Conservation (phyloP, 2,888 invertebrate genomes). For the Chaetoderma sp. region DNA sequence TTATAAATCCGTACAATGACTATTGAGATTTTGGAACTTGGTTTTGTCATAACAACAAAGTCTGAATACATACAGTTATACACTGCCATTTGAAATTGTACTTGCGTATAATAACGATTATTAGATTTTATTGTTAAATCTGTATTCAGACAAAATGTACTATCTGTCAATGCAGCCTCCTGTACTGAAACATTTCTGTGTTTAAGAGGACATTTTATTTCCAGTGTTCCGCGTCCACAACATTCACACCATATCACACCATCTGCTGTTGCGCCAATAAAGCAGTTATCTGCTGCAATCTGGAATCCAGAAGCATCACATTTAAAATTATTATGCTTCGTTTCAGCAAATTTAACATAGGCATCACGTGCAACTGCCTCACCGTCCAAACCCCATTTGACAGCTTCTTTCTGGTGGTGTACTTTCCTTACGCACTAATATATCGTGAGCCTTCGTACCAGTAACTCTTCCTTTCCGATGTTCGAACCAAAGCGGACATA, state of each 20-base stretch:
- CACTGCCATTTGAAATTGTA: constrained; percentile 25
- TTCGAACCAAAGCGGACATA: constrained; percentile 24
- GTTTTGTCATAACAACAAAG: constrained; percentile 20
- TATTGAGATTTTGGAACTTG: no score
- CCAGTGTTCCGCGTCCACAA: no score
- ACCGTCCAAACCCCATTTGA: constrained; percentile 22
- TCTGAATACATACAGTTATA: constrained; percentile 1
- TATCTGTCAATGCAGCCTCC: constrained; percentile 13
- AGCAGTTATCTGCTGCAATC: no score
- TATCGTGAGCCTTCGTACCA: constrained; percentile 27
- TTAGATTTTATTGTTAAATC: constrained; percentile 5
- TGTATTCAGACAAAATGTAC: constrained; percentile 3
- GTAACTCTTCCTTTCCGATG: constrained; percentile 27
- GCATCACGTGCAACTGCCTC: constrained; percentile 8
- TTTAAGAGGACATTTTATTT: no score
- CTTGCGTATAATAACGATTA: constrained; percentile 23
- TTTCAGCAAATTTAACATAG: constrained; percentile 4
- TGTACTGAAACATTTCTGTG: no score
- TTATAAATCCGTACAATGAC: no score
- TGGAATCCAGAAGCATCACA: not conserved
- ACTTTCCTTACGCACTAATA: constrained; percentile 4
- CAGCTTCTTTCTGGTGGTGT: constrained; percentile 1
- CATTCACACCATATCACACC: constrained; percentile 1
- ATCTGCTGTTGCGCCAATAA: not conserved
- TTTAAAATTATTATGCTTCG: not conserved